These are phyloP conservation scores for Allobates femoralis DNA, from an alignment of 2,797 vertebrate genomes.

Conservation along the genomic window DNA sequence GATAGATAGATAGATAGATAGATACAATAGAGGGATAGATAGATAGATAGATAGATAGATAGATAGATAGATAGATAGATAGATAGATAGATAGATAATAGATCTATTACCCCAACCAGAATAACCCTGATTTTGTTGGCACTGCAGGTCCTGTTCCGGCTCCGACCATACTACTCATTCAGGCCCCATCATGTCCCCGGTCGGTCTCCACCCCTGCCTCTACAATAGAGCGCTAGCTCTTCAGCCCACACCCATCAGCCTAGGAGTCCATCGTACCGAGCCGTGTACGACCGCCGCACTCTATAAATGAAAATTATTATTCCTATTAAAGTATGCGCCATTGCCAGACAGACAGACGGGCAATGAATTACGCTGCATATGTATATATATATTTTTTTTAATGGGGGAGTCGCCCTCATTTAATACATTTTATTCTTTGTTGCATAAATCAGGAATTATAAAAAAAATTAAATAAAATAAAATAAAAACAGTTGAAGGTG, in stretches of 20 bases:
- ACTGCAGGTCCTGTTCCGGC: too few species aligned
- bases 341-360: slow-evolving; percentile 42
- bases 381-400: slow-evolving; percentile 16
- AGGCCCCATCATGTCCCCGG: too few species aligned
- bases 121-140: too few species aligned
- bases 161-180: too few species aligned
- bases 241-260: slow-evolving; percentile 15
- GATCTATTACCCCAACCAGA: too few species aligned
- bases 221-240: slow-evolving; percentile 33
- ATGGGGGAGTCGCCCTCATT: slow-evolving; percentile 38
- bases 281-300: slow-evolving; percentile 43
- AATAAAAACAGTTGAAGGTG: slow-evolving; percentile 43
- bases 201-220: too few species aligned
- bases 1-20: too few species aligned
- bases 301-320: slow-evolving; percentile 58
- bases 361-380: slow-evolving; percentile 46
- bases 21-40: too few species aligned
- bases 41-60: too few species aligned
- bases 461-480: slow-evolving; percentile 53
- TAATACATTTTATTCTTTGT: slow-evolving; percentile 53
- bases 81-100: too few species aligned
- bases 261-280: slow-evolving; percentile 37
- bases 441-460: slow-evolving; percentile 54
- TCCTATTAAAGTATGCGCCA: slow-evolving; percentile 54
- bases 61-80: too few species aligned